These are phyloP conservation scores for Homarus americanus DNA, from an alignment of 1,140 invertebrate genomes.

Conservation along the genomic window DNA sequence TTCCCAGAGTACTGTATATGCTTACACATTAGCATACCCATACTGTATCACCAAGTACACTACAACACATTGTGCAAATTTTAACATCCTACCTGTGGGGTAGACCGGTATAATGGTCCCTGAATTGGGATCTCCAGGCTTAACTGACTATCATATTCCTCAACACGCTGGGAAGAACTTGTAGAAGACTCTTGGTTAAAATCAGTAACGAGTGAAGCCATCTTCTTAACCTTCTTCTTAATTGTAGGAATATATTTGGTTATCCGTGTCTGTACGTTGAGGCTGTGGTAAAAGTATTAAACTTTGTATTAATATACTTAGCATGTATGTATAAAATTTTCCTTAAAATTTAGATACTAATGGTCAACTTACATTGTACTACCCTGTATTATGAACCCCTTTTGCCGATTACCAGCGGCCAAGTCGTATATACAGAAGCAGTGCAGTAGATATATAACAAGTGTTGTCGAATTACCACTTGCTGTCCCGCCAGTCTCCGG, in stretches of 20 bases:
- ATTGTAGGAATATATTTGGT: background rate
- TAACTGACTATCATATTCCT: background rate
- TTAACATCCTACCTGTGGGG: background rate
- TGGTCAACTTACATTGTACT: no score
- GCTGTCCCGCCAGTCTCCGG: no score
- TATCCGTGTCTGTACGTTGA: background rate
- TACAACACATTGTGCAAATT: background rate
- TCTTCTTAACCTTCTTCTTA: background rate
- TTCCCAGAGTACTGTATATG: background rate
- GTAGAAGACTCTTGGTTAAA: background rate
- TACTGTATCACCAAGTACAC: no score
- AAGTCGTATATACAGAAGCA: no score
- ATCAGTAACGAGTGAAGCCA: background rate
- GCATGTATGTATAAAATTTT: no score
- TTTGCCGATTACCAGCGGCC: no score
- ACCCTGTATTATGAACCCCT: no score
- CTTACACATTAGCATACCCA: background rate
- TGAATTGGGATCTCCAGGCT: background rate
- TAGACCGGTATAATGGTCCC: background rate
- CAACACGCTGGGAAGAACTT: background rate
- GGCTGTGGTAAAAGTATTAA: background rate
- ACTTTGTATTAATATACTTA: no score
- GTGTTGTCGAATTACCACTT: no score
- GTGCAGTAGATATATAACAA: no score
- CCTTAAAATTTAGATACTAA: no score